These are phyloP conservation scores for Taenaris catops DNA, from an alignment of 2,888 invertebrate species.

Conservation along the genomic window DNA sequence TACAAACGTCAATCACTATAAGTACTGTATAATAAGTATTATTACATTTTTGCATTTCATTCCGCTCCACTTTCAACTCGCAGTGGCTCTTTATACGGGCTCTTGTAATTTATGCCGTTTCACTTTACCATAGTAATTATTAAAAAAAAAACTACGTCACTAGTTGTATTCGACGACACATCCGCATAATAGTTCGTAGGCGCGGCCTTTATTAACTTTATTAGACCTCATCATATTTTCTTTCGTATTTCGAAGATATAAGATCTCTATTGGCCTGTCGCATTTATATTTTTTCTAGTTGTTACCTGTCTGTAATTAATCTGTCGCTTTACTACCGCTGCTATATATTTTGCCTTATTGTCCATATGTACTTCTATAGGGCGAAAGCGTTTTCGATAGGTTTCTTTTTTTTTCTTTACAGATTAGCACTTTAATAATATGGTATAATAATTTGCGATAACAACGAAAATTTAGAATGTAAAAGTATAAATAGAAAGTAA, in stretches of 20 bases:
- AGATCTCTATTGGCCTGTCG: slow-evolving; percentile 8
- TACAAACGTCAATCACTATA: background rate
- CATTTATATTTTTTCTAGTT: slow-evolving; percentile 1
- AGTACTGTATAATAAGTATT: background rate
- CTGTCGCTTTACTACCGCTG: slow-evolving; percentile 16
- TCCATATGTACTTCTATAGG: slow-evolving; percentile 8
- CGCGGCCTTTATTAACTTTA: background rate
- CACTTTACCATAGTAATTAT: slow-evolving; percentile 25
- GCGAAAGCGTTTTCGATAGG: slow-evolving; percentile 10
- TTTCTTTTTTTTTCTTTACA: too few species aligned
- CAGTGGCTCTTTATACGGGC: slow-evolving; percentile 17
- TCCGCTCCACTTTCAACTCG: slow-evolving; percentile 6
- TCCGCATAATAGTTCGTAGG: slow-evolving; percentile 8
- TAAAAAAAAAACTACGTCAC: slow-evolving; percentile 12
- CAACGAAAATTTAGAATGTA: too few species aligned
- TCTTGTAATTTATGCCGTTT: slow-evolving; percentile 19
- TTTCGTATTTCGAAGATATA: slow-evolving; percentile 9
- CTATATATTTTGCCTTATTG: slow-evolving; percentile 11
- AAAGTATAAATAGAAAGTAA: too few species aligned
- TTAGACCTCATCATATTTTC: slow-evolving; percentile 1
- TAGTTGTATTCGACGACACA: slow-evolving; percentile 25
- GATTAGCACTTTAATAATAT: too few species aligned
- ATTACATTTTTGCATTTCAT: slow-evolving; percentile 7
- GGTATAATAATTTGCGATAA: too few species aligned
- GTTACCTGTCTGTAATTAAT: slow-evolving; percentile 36